Conservation (phyloP, 2,888 invertebrate genomes). For the Ceramica pisi region DNA sequence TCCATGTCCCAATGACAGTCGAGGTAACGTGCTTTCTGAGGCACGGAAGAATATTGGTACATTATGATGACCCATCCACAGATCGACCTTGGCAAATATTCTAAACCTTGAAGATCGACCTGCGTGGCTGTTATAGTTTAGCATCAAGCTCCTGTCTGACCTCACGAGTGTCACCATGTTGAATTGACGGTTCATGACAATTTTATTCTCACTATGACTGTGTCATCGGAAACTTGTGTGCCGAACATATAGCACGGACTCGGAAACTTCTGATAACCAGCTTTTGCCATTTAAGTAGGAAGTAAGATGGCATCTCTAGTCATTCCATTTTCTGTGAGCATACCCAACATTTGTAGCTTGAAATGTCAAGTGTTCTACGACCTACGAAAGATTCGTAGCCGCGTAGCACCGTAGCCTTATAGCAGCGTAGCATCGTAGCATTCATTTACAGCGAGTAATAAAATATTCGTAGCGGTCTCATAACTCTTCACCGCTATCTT, state of each 20-base stretch:
- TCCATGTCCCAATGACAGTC: too few species aligned
- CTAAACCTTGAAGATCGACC: too few species aligned
- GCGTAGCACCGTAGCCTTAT: conserved; percentile 32
- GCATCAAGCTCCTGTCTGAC: too few species aligned
- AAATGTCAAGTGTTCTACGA: conserved; percentile 59
- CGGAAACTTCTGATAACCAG: not conserved
- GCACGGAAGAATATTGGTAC: too few species aligned
- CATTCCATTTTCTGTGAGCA: not conserved
- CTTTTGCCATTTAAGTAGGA: not conserved
- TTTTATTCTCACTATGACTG: not conserved
- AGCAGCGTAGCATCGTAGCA: conserved; percentile 44
- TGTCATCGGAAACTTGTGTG: not conserved
- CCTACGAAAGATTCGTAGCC: conserved; percentile 57
- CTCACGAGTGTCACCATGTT: too few species aligned
- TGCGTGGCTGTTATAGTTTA: too few species aligned
- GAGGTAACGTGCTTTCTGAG: too few species aligned
- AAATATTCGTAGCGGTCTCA: conserved; percentile 49
- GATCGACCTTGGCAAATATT: too few species aligned
- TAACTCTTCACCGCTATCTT: conserved; percentile 53
- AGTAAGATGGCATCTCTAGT: not conserved
- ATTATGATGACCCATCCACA: too few species aligned
- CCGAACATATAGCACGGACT: not conserved
- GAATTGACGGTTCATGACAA: too few species aligned
- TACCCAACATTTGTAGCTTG: conserved; percentile 39
- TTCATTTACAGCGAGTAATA: conserved; percentile 49